These are phyloP conservation scores for Rhorus exstirpatorius DNA, from an alignment of 2,888 invertebrate species.

Conservation along the genomic window DNA sequence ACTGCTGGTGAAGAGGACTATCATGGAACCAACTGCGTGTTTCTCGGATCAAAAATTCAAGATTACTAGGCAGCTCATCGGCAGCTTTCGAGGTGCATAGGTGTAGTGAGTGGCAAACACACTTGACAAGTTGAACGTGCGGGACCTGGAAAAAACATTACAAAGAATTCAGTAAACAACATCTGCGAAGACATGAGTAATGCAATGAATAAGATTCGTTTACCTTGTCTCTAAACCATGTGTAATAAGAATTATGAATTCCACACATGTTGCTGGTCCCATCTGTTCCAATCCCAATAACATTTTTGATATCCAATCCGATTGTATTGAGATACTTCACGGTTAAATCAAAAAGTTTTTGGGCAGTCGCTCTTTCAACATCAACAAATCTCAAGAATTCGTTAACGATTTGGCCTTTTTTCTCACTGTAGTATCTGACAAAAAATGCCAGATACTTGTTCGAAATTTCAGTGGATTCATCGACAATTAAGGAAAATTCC, in stretches of 20 bases:
- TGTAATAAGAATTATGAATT: conserved; percentile 25
- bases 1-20: conserved; percentile 9
- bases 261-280: conserved; percentile 16
- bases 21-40: conserved; percentile 20
- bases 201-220: conserved; percentile 3
- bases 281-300: conserved; percentile 23
- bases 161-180: background rate
- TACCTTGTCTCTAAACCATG: conserved; percentile 5
- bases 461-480: conserved; percentile 73
- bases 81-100: conserved; percentile 3
- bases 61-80: background rate
- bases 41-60: conserved; percentile 1
- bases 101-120: conserved; percentile 3
- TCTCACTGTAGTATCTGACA: conserved; percentile 67
- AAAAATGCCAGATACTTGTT: conserved; percentile 69
- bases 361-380: conserved; percentile 66
- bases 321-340: conserved; percentile 45
- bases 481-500: conserved; percentile 70
- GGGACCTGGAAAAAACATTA: background rate
- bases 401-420: conserved; percentile 51
- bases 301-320: conserved; percentile 37
- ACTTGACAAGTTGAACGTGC: background rate
- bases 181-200: conserved; percentile 2
- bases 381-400: conserved; percentile 67
- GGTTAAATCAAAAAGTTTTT: conserved; percentile 60